Evolutionary conservation across 2,888 invertebrate genomes (phyloP).

Genomic region (Tryphoninae sp.): DNA sequence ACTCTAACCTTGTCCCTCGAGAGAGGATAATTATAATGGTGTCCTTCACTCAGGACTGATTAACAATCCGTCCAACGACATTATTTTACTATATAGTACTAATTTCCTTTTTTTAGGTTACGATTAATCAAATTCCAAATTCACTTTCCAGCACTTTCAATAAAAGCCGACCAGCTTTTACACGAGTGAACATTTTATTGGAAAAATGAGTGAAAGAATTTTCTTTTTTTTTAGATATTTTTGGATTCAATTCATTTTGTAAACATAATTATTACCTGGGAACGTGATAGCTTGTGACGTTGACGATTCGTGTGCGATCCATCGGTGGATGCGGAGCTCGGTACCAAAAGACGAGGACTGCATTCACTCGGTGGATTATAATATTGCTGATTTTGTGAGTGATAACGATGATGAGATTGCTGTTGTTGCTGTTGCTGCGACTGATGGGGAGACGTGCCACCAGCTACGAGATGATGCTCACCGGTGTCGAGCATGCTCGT

Average conservation of each 20-base stretch:
- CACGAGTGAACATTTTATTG: no score
- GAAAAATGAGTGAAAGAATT: no score
- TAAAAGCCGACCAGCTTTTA: neutral
- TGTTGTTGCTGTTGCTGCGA: slow-evolving; percentile 79
- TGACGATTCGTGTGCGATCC: slow-evolving; percentile 81
- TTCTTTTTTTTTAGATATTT: slow-evolving; percentile 9
- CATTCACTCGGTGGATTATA: slow-evolving; percentile 74
- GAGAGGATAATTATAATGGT: slow-evolving; percentile 50
- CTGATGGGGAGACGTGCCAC: slow-evolving; percentile 76
- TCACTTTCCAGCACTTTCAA: no score
- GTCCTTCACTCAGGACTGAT: slow-evolving; percentile 34
- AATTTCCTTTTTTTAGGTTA: neutral
- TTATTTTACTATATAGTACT: slow-evolving; percentile 1
- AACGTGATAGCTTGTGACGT: slow-evolving; percentile 84
- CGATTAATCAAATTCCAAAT: neutral
- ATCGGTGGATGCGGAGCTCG: slow-evolving; percentile 77
- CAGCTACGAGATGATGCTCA: slow-evolving; percentile 75
- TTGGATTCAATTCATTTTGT: neutral
- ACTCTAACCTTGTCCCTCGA: slow-evolving; percentile 46
- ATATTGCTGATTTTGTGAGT: slow-evolving; percentile 70
- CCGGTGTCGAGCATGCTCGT: slow-evolving; percentile 80
- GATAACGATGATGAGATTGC: slow-evolving; percentile 77
- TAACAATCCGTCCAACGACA: slow-evolving; percentile 39
- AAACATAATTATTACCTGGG: slow-evolving; percentile 81
- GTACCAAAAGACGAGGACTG: slow-evolving; percentile 82